Conservation (phyloP, 2,888 invertebrate species). For the Rhagonycha fulva region DNA sequence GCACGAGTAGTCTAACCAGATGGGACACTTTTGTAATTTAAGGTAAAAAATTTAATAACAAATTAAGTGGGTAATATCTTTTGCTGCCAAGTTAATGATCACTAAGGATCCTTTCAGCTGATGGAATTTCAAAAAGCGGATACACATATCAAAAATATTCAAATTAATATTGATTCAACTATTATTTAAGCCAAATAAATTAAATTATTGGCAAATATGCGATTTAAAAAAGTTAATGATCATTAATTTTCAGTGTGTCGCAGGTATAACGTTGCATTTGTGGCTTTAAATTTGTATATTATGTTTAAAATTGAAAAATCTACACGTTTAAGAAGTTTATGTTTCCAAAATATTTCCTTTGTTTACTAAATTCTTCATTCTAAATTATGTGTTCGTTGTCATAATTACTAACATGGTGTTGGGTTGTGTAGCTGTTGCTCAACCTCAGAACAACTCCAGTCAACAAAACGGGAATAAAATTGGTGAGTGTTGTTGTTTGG, state of each 20-base stretch:
- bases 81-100: too few relatives aligned
- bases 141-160: too few relatives aligned
- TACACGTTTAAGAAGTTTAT: background rate
- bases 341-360: background rate
- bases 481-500: slow-evolving; percentile 48
- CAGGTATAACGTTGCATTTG: background rate
- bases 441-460: slow-evolving; percentile 49
- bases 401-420: slow-evolving; percentile 43
- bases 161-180: too few relatives aligned
- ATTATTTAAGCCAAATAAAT: too few relatives aligned
- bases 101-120: too few relatives aligned
- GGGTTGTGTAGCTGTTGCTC: slow-evolving; percentile 47
- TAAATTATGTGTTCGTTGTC: slow-evolving; percentile 39
- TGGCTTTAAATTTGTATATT: background rate
- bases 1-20: background rate
- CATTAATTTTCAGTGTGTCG: too few relatives aligned
- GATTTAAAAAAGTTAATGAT: too few relatives aligned
- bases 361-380: background rate
- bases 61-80: background rate
- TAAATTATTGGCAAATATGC: too few relatives aligned
- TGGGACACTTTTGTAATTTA: background rate
- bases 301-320: background rate
- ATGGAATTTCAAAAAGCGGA: too few relatives aligned
- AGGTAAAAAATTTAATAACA: background rate
- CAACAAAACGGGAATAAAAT: slow-evolving; percentile 55